Evolutionary conservation across 2,888 invertebrate species (phyloP).

Genomic region (Elaeidobius kamerunicus): DNA sequence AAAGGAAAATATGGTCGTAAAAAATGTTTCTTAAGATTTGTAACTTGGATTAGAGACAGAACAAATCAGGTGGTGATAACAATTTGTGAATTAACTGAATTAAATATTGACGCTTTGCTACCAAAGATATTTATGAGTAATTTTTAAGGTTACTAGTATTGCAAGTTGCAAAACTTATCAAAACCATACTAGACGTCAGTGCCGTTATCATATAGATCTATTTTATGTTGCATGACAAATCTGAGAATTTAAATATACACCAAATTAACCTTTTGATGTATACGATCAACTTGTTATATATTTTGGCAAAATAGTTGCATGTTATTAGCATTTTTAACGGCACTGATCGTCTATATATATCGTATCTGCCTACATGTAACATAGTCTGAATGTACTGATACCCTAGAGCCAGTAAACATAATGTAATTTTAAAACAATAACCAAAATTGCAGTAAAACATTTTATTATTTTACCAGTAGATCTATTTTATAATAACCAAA

Average conservation of each 20-base stretch:
- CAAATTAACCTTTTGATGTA: too few relatives aligned
- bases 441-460: conserved; percentile 6
- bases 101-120: not conserved
- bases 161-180: not conserved
- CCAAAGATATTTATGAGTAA: conserved; percentile 2
- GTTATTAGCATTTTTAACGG: conserved; percentile 1
- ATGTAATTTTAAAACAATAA: conserved; percentile 8
- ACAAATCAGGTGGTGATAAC: not conserved
- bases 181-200: too few relatives aligned
- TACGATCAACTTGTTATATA: too few relatives aligned
- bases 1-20: too few relatives aligned
- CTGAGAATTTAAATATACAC: too few relatives aligned
- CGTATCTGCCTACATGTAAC: conserved; percentile 7
- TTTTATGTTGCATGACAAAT: too few relatives aligned
- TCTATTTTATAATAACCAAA: conserved; percentile 12
- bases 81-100: not conserved
- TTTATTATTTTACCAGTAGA: conserved; percentile 13
- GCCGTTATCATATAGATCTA: too few relatives aligned
- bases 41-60: not conserved
- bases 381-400: conserved; percentile 14
- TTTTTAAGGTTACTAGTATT: not conserved
- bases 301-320: too few relatives aligned
- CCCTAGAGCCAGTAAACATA: conserved; percentile 7
- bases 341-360: not conserved
- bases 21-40: not conserved